Percentiles rank a stretch among this genome's conserved stretches.
phyloP scores from a whole-genome alignment of 2,888 invertebrate genomes.

The Torymus texanus region DNA sequence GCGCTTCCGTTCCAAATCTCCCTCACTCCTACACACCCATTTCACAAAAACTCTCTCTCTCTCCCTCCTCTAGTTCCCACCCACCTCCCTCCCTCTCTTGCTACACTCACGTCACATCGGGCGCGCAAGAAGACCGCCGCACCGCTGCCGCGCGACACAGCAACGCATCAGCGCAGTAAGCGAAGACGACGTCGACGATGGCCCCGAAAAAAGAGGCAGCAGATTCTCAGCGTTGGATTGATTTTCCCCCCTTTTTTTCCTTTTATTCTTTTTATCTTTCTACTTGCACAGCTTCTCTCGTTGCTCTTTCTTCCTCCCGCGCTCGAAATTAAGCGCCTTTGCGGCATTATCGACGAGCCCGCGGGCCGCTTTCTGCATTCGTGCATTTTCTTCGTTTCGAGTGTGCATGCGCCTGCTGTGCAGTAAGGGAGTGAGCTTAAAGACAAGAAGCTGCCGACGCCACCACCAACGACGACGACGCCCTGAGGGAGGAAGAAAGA shows the following conservation, averaged over 20 bases:
- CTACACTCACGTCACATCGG: too few species aligned
- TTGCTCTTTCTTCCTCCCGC: neutral
- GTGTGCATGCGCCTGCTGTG: neutral
- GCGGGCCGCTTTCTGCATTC: conserved; percentile 7
- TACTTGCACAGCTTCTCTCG: neutral
- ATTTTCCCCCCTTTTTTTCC: neutral
- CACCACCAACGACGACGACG: too few species aligned
- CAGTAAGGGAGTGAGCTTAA: too few species aligned
- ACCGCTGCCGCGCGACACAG: too few species aligned
- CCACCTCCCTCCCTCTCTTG: too few species aligned
- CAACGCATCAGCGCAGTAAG: too few species aligned
- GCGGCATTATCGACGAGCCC: conserved; percentile 26
- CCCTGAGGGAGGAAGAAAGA: too few species aligned
- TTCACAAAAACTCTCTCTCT: neutral
- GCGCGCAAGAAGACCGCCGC: too few species aligned
- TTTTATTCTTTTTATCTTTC: neutral
- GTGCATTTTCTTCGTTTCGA: conserved; percentile 14
- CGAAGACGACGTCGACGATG: too few species aligned
- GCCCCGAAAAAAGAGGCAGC: neutral
- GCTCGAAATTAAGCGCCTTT: conserved; percentile 29
- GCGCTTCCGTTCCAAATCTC: too few species aligned
- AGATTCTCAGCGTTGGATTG: neutral
- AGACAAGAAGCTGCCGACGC: too few species aligned
- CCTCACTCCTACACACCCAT: too few species aligned
- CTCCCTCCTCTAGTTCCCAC: neutral